These are phyloP conservation scores for Metacarcinus magister DNA, from an alignment of 2,888 invertebrate species.

Conservation along the genomic window DNA sequence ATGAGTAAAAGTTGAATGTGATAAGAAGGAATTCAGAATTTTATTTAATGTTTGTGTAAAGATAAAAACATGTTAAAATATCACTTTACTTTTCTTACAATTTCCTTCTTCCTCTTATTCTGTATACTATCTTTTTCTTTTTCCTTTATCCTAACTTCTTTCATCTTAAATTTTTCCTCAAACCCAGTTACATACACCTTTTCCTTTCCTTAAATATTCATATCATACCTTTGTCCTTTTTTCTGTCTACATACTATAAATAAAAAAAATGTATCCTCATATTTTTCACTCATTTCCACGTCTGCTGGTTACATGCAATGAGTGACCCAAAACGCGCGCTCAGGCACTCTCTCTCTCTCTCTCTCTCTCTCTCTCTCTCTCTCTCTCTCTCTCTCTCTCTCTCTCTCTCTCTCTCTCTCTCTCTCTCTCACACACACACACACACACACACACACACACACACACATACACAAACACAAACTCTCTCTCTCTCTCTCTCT, in stretches of 20 bases:
- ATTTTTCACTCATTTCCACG: neutral
- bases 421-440: too few relatives aligned
- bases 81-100: neutral
- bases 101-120: neutral
- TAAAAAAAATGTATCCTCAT: too few relatives aligned
- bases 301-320: neutral
- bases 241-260: neutral
- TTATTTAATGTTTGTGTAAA: neutral
- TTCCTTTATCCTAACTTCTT: neutral
- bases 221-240: neutral
- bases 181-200: neutral
- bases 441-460: too few relatives aligned
- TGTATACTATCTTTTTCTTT: neutral
- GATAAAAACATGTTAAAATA: neutral
- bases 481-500: too few relatives aligned
- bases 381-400: too few relatives aligned
- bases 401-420: too few relatives aligned
- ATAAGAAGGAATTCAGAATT: too few relatives aligned
- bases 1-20: too few relatives aligned
- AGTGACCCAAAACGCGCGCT: neutral
- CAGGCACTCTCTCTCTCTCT: too few relatives aligned
- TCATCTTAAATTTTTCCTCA: neutral
- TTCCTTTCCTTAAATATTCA: neutral
- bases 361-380: too few relatives aligned
- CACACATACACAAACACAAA: too few relatives aligned